These are phyloP conservation scores for Dromas ardeola DNA, from an alignment of 2,113 vertebrate genomes.

Conservation along the genomic window DNA sequence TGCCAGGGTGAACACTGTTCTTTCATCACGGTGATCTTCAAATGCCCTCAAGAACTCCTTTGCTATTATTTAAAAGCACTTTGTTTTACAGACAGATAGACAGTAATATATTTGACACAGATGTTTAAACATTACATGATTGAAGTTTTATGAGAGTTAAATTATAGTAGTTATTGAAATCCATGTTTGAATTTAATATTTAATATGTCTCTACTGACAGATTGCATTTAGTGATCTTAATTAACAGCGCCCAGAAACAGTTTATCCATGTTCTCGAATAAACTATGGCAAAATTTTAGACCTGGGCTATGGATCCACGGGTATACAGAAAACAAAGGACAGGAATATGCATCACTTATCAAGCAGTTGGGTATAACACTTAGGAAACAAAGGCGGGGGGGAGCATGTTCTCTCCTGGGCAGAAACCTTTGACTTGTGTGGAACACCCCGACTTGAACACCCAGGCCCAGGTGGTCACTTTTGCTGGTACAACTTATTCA, in stretches of 20 bases:
- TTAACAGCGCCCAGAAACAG: conserved; percentile 30
- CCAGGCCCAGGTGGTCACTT: neutral
- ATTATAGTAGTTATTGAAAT: neutral
- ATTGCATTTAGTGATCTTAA: conserved; percentile 61
- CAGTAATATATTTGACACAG: neutral
- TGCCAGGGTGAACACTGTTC: neutral
- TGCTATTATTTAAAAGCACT: neutral
- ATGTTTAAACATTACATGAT: neutral
- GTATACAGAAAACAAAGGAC: neutral
- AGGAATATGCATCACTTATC: neutral
- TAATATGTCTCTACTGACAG: conserved; percentile 15
- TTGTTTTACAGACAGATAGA: neutral
- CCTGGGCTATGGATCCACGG: neutral
- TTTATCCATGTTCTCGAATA: neutral
- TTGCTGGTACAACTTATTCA: neutral
- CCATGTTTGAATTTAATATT: conserved; percentile 16
- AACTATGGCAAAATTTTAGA: neutral
- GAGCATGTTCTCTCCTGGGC: neutral
- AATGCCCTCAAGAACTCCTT: neutral
- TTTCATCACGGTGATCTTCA: neutral
- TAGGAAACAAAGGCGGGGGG: neutral
- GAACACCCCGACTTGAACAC: neutral
- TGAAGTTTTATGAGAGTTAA: conserved; percentile 9
- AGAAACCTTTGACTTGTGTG: neutral
- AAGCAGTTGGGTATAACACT: neutral